Conservation (phyloP, 2,113 vertebrate genomes). For the Columba livia region DNA sequence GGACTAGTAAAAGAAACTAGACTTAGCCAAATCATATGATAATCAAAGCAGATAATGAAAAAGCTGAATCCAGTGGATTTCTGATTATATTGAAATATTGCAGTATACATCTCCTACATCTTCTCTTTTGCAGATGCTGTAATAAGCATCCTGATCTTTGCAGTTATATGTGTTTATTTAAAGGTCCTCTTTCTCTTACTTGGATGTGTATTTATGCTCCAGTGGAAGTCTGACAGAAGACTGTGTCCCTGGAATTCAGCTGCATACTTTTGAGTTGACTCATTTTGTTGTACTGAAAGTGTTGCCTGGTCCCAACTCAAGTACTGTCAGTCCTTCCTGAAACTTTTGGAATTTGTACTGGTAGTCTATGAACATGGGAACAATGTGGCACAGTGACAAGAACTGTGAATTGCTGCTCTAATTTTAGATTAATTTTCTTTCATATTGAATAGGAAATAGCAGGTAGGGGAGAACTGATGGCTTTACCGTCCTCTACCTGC, state of each 20-base stretch:
- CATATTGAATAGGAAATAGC: not conserved
- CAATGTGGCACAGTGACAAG: not conserved
- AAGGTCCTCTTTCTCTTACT: not conserved
- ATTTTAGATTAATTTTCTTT: not conserved
- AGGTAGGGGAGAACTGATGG: not conserved
- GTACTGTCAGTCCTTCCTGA: not conserved
- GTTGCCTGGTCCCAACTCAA: not conserved
- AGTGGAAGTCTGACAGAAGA: not conserved
- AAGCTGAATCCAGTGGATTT: slow-evolving; percentile 22
- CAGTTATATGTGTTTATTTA: not conserved
- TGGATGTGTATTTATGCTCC: not conserved
- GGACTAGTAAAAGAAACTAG: not conserved
- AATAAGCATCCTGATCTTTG: not conserved
- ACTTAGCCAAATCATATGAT: not conserved
- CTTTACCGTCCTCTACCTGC: not conserved
- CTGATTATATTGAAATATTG: not conserved
- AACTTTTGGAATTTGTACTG: not conserved
- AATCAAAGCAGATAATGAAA: not conserved
- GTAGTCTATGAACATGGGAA: not conserved
- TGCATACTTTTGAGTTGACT: not conserved
- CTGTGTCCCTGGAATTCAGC: not conserved
- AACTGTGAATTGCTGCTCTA: not conserved
- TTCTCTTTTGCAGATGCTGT: not conserved
- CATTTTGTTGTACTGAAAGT: not conserved
- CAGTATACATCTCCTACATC: not conserved